phyloP scores from a whole-genome alignment of 2,888 invertebrate species.

The Celastrina argiolus region DNA sequence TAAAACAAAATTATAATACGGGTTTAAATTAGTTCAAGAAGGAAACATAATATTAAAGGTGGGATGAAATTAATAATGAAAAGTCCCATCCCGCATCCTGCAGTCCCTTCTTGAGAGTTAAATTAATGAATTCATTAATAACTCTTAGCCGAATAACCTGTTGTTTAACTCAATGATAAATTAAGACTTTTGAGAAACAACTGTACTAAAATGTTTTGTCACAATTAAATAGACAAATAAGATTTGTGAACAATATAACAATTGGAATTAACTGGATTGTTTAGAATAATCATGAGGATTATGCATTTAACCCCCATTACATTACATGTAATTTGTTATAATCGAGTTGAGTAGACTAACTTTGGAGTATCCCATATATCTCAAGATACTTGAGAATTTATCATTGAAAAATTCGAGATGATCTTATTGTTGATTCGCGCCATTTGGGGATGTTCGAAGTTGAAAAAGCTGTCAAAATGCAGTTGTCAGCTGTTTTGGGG shows the following conservation, averaged over 20 bases:
- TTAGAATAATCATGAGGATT: too few relatives aligned
- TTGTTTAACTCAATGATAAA: conserved; percentile 5
- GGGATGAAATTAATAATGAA: conserved; percentile 53
- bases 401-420: neutral
- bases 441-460: neutral
- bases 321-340: too few relatives aligned
- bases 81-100: conserved; percentile 42
- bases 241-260: neutral
- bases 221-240: neutral
- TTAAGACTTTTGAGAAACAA: neutral
- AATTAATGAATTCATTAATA: conserved; percentile 27
- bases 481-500: conserved; percentile 47
- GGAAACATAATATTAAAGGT: conserved; percentile 49
- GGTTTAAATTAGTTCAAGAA: conserved; percentile 37
- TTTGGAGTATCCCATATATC: too few relatives aligned
- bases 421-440: neutral
- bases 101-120: conserved; percentile 28
- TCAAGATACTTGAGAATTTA: neutral
- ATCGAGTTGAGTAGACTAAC: too few relatives aligned
- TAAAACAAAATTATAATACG: neutral
- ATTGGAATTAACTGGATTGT: neutral
- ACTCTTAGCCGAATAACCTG: conserved; percentile 24
- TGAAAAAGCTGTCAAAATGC: conserved; percentile 18
- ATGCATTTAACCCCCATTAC: too few relatives aligned
- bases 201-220: neutral